Conservation (phyloP, 37 sponge, comb jelly and placozoan species). For the Diacarnus erythraeanus region DNA sequence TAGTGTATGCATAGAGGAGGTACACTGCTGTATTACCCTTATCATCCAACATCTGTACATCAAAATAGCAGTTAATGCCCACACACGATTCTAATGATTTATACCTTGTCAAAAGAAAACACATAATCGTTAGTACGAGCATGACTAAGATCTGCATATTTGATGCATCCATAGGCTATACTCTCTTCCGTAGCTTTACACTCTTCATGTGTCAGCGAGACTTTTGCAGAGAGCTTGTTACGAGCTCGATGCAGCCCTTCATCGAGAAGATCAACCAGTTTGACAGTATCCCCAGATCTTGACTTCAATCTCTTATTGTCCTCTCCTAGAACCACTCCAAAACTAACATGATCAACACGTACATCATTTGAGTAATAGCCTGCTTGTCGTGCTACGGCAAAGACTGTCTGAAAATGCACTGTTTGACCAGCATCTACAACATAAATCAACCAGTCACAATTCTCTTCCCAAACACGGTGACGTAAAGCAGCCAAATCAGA, state of each 20-base stretch:
- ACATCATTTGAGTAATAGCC: constrained; percentile 63
- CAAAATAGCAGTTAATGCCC: neutral
- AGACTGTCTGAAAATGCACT: constrained; percentile 79
- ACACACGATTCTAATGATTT: neutral
- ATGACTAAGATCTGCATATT: constrained; percentile 95
- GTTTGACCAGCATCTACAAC: constrained; percentile 96
- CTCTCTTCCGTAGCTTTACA: constrained; percentile 78
- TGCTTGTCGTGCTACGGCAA: constrained; percentile 63
- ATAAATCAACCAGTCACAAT: constrained; percentile 93
- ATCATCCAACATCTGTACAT: constrained; percentile 87
- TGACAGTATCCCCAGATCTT: constrained; percentile 77
- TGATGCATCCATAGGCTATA: constrained; percentile 98
- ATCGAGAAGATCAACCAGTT: constrained; percentile 86
- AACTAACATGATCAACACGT: constrained; percentile 87
- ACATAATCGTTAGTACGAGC: constrained; percentile 92
- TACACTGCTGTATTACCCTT: constrained; percentile 98
- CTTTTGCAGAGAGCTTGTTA: constrained; percentile 74
- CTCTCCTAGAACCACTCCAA: constrained; percentile 98
- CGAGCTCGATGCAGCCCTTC: constrained; percentile 88
- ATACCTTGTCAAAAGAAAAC: constrained; percentile 97
- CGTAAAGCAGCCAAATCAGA: constrained; percentile 92
- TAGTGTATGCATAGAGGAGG: constrained; percentile 90
- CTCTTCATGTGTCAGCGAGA: constrained; percentile 82
- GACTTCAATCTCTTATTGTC: constrained; percentile 81
- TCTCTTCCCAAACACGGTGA: constrained; percentile 83